Evolutionary conservation across 2,113 vertebrate genomes (phyloP).

Genomic region (Ginglymostoma cirratum): DNA sequence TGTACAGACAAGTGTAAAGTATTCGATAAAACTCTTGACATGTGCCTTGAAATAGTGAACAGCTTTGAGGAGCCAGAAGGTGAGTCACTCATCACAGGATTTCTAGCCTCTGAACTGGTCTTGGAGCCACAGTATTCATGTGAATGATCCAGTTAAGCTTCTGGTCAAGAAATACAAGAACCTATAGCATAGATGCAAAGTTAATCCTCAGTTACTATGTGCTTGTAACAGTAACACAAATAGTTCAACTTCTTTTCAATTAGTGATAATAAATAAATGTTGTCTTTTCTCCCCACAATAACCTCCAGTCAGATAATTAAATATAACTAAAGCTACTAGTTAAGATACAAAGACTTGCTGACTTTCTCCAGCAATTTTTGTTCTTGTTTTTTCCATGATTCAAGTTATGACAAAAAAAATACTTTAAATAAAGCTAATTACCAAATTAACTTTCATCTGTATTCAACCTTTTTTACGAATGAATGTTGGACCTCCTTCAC

Average conservation of each 20-base stretch:
- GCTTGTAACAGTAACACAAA: background rate
- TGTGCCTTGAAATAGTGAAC: too few species aligned
- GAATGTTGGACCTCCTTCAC: background rate
- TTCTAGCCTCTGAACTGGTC: too few species aligned
- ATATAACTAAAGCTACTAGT: background rate
- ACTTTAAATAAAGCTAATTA: background rate
- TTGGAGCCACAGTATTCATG: too few species aligned
- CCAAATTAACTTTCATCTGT: background rate
- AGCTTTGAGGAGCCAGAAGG: too few species aligned
- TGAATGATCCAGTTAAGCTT: too few species aligned
- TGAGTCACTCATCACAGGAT: too few species aligned
- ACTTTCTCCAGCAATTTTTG: too few species aligned
- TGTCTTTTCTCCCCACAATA: background rate
- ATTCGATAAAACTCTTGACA: too few species aligned
- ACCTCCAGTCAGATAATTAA: background rate
- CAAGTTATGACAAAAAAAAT: background rate
- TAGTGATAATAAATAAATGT: background rate
- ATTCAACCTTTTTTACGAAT: background rate
- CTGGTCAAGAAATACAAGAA: too few species aligned
- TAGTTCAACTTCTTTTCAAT: background rate
- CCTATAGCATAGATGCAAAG: background rate
- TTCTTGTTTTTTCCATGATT: too few species aligned
- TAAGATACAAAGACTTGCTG: background rate
- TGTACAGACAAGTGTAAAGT: too few species aligned
- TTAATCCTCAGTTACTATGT: background rate